These are phyloP conservation scores for Lordiphosa clarofinis DNA, from an alignment of 1,140 invertebrate species.

Conservation along the genomic window DNA sequence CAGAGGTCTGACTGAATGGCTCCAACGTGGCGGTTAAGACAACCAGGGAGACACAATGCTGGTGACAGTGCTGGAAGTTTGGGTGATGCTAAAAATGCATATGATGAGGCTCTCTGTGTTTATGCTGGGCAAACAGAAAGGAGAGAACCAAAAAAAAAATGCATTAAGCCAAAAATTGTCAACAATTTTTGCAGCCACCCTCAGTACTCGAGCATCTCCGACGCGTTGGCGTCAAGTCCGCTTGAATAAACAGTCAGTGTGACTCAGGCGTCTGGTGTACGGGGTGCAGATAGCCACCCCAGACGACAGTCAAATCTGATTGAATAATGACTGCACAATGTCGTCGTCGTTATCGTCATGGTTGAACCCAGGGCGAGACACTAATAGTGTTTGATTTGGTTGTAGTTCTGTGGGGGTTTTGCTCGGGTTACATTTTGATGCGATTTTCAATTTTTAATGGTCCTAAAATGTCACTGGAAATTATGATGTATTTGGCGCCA, in stretches of 20 bases:
- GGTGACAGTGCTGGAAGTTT: constrained; percentile 48
- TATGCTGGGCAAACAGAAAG: constrained; percentile 28
- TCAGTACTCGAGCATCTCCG: constrained; percentile 45
- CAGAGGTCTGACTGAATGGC: constrained; percentile 47
- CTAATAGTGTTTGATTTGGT: constrained; percentile 50
- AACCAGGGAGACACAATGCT: constrained; percentile 38
- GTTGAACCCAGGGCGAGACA: constrained; percentile 20
- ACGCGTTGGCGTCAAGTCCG: constrained; percentile 68
- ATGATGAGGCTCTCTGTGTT: constrained; percentile 37
- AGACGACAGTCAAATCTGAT: constrained; percentile 50
- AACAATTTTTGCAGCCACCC: constrained; percentile 65
- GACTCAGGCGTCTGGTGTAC: constrained; percentile 30
- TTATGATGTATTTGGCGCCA: constrained; percentile 67
- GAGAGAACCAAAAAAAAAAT: constrained; percentile 64
- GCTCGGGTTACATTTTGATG: constrained; percentile 46
- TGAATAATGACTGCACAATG: constrained; percentile 63
- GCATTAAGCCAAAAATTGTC: constrained; percentile 76
- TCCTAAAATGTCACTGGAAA: constrained; percentile 45
- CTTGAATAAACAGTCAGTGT: constrained; percentile 53
- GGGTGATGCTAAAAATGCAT: constrained; percentile 54
- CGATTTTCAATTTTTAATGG: constrained; percentile 65
- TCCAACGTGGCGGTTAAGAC: constrained; percentile 62
- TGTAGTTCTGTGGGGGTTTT: background rate
- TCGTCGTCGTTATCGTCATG: too few relatives aligned
- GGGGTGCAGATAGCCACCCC: constrained; percentile 27